Conservation (phyloP, 2,888 invertebrate species). For the Bombyx huttoni region DNA sequence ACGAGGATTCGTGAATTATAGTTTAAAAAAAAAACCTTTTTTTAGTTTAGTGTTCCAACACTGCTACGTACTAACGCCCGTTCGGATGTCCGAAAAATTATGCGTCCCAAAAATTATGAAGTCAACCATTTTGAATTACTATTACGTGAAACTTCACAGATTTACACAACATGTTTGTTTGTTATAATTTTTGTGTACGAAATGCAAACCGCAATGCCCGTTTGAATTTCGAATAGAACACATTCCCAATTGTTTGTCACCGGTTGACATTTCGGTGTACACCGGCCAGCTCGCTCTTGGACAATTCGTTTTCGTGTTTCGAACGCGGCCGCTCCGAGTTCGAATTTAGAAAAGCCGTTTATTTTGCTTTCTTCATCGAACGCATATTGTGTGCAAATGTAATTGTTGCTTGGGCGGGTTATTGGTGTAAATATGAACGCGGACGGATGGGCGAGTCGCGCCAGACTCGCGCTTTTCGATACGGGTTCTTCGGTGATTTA, state of each 20-base stretch:
- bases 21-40: neutral
- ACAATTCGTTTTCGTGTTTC: conserved; percentile 58
- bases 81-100: too few relatives aligned
- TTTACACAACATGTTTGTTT: conserved; percentile 5
- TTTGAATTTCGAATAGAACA: conserved; percentile 57
- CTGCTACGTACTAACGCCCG: too few relatives aligned
- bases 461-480: conserved; percentile 9
- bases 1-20: conserved; percentile 10
- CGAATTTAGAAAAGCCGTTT: conserved; percentile 62
- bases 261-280: conserved; percentile 58
- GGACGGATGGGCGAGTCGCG: conserved; percentile 19
- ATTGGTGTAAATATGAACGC: conserved; percentile 44
- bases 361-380: conserved; percentile 56
- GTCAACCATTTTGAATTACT: neutral
- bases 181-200: conserved; percentile 37
- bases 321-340: conserved; percentile 59
- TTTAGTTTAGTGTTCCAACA: too few relatives aligned
- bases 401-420: conserved; percentile 51
- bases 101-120: neutral
- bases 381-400: conserved; percentile 65
- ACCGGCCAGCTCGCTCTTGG: conserved; percentile 40
- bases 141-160: neutral
- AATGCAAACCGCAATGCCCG: conserved; percentile 42
- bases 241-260: conserved; percentile 62
- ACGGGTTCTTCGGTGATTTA: conserved; percentile 14